Evolutionary conservation across 2,113 vertebrate genomes (phyloP).

Genomic region (Callipepla squamata): DNA sequence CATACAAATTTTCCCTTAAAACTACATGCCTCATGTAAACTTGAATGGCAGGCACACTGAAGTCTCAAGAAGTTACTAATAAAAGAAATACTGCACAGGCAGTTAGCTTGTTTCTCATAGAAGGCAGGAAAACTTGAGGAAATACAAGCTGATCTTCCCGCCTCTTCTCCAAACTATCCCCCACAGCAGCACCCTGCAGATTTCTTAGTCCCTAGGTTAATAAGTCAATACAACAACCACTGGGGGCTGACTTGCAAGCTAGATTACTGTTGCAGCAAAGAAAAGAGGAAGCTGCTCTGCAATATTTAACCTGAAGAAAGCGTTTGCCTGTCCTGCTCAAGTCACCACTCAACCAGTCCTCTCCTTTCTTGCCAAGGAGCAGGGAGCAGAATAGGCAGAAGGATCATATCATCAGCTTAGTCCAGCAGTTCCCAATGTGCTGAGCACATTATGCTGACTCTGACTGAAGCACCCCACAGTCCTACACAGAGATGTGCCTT

Average conservation of each 20-base stretch:
- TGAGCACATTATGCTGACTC: neutral
- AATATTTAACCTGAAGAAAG: neutral
- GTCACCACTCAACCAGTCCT: neutral
- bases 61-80: neutral
- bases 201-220: neutral
- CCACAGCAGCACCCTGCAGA: neutral
- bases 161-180: neutral
- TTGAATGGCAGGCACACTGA: neutral
- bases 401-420: neutral
- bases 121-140: neutral
- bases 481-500: neutral
- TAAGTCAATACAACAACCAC: neutral
- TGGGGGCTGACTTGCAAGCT: neutral
- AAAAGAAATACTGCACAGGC: neutral
- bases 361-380: neutral
- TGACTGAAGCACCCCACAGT: neutral
- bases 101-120: neutral
- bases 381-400: neutral
- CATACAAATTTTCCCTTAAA: neutral
- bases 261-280: neutral
- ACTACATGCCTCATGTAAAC: fast-evolving
- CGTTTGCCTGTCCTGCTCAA: neutral
- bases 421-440: neutral
- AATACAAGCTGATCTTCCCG: neutral
- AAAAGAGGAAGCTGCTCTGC: neutral